These are phyloP conservation scores for Schlechtendalia chinensis DNA, from an alignment of 1,140 invertebrate species.

Conservation along the genomic window DNA sequence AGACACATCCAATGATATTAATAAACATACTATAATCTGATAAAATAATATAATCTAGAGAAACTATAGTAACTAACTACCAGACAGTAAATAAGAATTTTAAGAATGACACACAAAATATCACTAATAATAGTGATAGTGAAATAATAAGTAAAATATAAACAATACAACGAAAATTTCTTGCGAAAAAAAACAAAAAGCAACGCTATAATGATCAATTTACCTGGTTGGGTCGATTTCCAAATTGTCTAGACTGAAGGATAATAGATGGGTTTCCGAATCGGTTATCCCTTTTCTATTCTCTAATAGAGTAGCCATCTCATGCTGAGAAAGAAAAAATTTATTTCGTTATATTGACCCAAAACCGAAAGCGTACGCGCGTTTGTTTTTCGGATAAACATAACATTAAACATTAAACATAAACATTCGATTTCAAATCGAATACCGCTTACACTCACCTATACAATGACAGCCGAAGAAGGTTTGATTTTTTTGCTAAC, in stretches of 20 bases:
- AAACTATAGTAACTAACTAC: not conserved
- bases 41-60: not conserved
- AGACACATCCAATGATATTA: not conserved
- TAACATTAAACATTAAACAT: too few relatives aligned
- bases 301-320: conserved; percentile 39
- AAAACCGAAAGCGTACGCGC: not conserved
- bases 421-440: not conserved
- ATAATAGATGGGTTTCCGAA: conserved; percentile 35
- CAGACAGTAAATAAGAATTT: not conserved
- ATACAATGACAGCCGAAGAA: too few relatives aligned
- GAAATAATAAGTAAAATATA: too few relatives aligned
- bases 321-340: not conserved
- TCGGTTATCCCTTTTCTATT: conserved; percentile 36
- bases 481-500: not conserved
- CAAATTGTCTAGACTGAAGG: conserved; percentile 41
- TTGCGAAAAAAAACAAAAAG: not conserved
- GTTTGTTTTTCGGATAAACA: not conserved
- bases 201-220: not conserved
- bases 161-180: not conserved
- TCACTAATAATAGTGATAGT: too few relatives aligned
- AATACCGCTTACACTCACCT: not conserved
- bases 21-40: not conserved
- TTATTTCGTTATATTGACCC: not conserved
- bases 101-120: too few relatives aligned
- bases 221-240: conserved; percentile 46